Percentiles rank a stretch among this genome's conserved stretches.
Conservation (phyloP, 2,888 invertebrate species). For the Athripsodes cinereus region DNA sequence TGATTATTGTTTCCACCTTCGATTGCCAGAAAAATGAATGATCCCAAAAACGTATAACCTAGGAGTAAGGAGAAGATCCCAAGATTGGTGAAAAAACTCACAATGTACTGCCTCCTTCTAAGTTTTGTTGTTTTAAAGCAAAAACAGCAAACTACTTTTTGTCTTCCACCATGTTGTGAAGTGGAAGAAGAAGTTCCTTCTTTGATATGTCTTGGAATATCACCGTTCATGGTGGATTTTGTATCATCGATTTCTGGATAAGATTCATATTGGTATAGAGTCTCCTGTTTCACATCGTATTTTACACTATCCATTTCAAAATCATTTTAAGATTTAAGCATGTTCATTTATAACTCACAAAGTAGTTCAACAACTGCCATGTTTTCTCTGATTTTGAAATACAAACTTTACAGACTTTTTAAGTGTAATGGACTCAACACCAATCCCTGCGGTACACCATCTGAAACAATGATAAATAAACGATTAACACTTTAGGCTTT, state of each 20-base stretch:
- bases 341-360: neutral
- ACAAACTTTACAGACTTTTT: neutral
- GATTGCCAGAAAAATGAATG: conserved; percentile 79
- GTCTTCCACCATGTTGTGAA: conserved; percentile 41
- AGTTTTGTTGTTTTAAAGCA: conserved; percentile 52
- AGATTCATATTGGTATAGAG: conserved; percentile 16
- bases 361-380: too few relatives aligned
- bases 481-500: too few relatives aligned
- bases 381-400: too few relatives aligned
- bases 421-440: neutral
- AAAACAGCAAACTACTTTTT: conserved; percentile 51
- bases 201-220: conserved; percentile 50
- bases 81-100: conserved; percentile 73
- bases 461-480: neutral
- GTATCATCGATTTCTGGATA: conserved; percentile 28
- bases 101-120: conserved; percentile 56
- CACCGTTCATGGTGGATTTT: conserved; percentile 47
- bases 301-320: conserved; percentile 18
- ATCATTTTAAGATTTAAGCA: conserved; percentile 3
- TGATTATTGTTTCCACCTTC: conserved; percentile 64
- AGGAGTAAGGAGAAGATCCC: conserved; percentile 76
- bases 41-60: conserved; percentile 71
- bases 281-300: conserved; percentile 18
- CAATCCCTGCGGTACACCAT: neutral
- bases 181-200: conserved; percentile 47